These are phyloP conservation scores for Neocloeon triangulifer DNA, from an alignment of 1,140 invertebrate genomes.

Conservation along the genomic window DNA sequence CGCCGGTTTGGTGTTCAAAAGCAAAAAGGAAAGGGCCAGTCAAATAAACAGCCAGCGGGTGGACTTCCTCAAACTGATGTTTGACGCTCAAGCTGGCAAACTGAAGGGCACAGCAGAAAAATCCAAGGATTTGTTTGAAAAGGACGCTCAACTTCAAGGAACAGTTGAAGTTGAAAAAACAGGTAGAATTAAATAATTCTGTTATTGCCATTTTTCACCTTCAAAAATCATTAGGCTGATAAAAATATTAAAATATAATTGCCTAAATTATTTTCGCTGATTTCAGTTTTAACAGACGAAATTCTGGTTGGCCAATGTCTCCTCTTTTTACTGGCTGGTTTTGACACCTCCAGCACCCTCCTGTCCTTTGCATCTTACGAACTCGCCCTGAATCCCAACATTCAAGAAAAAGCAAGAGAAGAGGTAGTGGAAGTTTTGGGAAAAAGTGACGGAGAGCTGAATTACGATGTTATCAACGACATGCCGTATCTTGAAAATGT, in stretches of 20 bases:
- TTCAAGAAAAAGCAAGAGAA: constrained; percentile 19
- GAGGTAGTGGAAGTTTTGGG: constrained; percentile 12
- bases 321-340: constrained; percentile 9
- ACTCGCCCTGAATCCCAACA: constrained; percentile 25
- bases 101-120: too few species aligned
- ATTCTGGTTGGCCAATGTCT: constrained; percentile 8
- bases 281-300: constrained; percentile 6
- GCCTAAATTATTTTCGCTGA: too few species aligned
- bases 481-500: neutral
- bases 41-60: neutral
- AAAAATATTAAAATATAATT: too few species aligned
- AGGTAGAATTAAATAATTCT: too few species aligned
- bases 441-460: neutral
- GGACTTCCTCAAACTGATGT: constrained; percentile 2
- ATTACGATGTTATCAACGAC: neutral
- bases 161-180: too few species aligned
- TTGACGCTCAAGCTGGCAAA: neutral
- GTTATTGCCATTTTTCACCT: too few species aligned
- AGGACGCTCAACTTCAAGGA: too few species aligned
- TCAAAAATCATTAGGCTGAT: too few species aligned
- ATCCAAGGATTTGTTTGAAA: too few species aligned
- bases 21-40: neutral
- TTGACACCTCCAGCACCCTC: constrained; percentile 21
- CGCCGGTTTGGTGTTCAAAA: neutral
- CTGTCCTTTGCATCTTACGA: constrained; percentile 18